Evolutionary conservation across 2,797 vertebrate genomes (phyloP).

Genomic region (Dendrocincla tyrannina): DNA sequence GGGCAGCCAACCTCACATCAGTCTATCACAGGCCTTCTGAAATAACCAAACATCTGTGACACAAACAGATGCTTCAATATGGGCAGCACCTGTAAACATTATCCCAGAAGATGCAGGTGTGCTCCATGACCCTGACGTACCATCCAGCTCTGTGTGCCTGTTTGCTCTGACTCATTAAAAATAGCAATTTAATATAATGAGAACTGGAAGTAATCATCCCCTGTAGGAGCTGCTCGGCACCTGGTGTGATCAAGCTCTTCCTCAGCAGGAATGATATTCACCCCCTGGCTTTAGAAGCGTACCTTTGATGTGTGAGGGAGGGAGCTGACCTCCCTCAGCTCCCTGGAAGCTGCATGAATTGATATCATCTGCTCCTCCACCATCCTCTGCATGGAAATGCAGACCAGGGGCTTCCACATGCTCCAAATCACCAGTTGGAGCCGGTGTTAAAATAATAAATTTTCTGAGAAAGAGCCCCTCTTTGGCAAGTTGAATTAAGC

Average conservation of each 20-base stretch:
- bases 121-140: not conserved
- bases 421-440: not conserved
- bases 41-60: not conserved
- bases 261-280: not conserved
- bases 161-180: not conserved
- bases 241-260: not conserved
- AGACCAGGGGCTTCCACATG: not conserved
- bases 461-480: not conserved
- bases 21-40: not conserved
- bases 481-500: not conserved
- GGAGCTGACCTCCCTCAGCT: not conserved
- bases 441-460: not conserved
- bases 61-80: not conserved
- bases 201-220: not conserved
- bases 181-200: not conserved
- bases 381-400: not conserved
- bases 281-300: fast-evolving
- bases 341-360: not conserved
- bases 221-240: not conserved
- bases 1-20: not conserved
- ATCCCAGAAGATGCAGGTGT: not conserved
- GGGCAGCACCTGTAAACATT: not conserved
- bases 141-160: not conserved
- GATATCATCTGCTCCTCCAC: not conserved
- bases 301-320: not conserved